Base-by-base conservation (phyloP, 2,888 invertebrate species). In the Drosophila setosimentum region DNA sequence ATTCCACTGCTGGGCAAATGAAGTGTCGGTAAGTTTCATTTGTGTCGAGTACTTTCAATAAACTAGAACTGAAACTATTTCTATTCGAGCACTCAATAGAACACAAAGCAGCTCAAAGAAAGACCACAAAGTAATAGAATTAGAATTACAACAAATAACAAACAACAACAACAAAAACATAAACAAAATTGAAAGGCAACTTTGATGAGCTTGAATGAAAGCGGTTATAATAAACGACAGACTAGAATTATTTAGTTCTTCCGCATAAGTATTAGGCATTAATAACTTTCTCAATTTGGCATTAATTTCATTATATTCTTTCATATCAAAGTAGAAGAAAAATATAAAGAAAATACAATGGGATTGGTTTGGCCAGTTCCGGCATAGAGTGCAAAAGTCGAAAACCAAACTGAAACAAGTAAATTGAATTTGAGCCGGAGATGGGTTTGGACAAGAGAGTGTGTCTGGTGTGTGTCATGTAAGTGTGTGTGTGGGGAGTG, bases 351-450 rank as follows among this genome's bases (percentile, higher is more conserved):
- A 29, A 55, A n/a, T 21, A 32, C 24, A 54, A 42, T 69, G 58
- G 35, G 35, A 61, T 53, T 65, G 54, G 53, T 66, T 42, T 40
- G 29, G 53, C 13, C 40, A 62, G 54, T 67, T 67, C 37, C 62
- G 49, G 29, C 30, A 42, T 58, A 54, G 69, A 68, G 72, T 54
- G 57, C 60, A 45, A 66, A 80, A 77, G 80, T 70, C 40, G 73
- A 80, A 73, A 69, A 73, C 67, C 64, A 67, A 82, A 76, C 69
- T 73, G 53, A 67, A 75, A 73, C 68, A 84, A 72, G 79, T 72
- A 87, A 83, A 87, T 85, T 87, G 84, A 86, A 88, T 88, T 78
- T 69, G 62, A 71, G n/a, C 18, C 49, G 63, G 59, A 27, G 29
- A 45, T n/a, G 27, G 6, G n/a, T 16, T 6, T 16, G 40, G 18